phyloP scores from a whole-genome alignment of 1,140 invertebrate genomes.

The Heliconius congener region DNA sequence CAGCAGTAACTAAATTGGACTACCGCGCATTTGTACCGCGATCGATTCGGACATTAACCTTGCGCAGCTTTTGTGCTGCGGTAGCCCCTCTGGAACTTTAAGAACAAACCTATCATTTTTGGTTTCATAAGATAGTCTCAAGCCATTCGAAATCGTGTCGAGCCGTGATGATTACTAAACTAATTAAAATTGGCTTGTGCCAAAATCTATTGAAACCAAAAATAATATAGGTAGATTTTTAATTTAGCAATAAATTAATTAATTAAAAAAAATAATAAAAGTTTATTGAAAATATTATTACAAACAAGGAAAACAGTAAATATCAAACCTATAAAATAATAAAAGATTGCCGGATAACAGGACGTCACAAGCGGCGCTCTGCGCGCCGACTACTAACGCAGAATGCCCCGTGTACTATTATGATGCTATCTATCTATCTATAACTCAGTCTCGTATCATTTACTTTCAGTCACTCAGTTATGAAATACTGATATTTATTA shows the following conservation, averaged over 20 bases:
- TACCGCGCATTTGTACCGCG: constrained; percentile 61
- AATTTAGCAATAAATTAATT: not conserved
- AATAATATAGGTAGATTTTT: not conserved
- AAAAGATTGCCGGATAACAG: not conserved
- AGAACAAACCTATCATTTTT: constrained; percentile 31
- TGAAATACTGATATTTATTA: not conserved
- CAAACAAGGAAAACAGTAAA: not conserved
- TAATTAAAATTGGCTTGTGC: not conserved
- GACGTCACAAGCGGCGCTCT: constrained; percentile 6
- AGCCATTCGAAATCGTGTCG: not conserved
- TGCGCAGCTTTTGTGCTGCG: constrained; percentile 54
- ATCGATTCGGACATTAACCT: constrained; percentile 73
- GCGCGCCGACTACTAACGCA: constrained; percentile 4
- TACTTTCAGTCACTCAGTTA: not conserved
- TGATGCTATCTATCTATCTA: constrained; percentile 8
- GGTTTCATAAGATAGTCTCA: not conserved
- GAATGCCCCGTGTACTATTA: not conserved
- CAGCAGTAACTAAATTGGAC: constrained; percentile 60
- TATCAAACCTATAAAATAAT: not conserved
- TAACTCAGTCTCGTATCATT: not conserved
- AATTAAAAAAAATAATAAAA: not conserved
- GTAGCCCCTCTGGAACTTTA: constrained; percentile 42
- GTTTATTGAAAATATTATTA: not conserved
- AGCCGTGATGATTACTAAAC: not conserved
- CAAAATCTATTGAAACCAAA: not conserved